A percentile compares a stretch with the other conserved stretches of the same genome.
Conservation (phyloP, 2,888 invertebrate genomes). For the Ceriagrion tenellum region DNA sequence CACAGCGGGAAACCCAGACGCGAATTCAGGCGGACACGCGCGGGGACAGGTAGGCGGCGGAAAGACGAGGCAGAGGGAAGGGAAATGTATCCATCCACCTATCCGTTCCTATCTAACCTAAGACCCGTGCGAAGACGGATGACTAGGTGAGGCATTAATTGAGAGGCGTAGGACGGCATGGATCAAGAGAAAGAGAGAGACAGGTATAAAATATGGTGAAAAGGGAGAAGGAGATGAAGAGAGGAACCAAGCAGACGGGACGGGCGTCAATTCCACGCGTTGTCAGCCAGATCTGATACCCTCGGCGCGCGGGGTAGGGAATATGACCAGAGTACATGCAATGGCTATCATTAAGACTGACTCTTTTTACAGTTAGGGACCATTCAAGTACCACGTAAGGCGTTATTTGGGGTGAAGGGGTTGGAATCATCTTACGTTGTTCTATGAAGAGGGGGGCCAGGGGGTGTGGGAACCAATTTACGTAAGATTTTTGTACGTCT, state of each 20-base stretch:
- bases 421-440: too few relatives aligned
- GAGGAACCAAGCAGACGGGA: not conserved
- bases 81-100: not conserved
- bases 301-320: not conserved
- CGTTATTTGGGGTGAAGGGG: too few relatives aligned
- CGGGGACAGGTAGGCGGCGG: not conserved
- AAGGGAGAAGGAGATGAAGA: not conserved
- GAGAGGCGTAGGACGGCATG: not conserved
- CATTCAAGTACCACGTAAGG: too few relatives aligned
- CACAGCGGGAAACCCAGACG: not conserved
- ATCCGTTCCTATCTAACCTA: not conserved
- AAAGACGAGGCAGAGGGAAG: not conserved
- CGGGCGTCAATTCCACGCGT: not conserved
- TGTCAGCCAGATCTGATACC: not conserved
- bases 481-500: too few relatives aligned
- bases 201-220: not conserved
- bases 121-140: not conserved
- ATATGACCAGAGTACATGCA: not conserved
- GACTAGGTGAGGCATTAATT: not conserved
- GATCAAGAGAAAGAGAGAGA: not conserved
- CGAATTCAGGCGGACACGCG: conserved; percentile 7
- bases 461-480: too few relatives aligned
- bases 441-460: too few relatives aligned
- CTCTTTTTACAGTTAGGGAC: too few relatives aligned
- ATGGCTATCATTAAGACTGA: not conserved